Evolutionary conservation across 2,888 invertebrate genomes (phyloP), one percentile per base, ranked within the genome.

Genomic region (Drosophila cognata): DNA sequence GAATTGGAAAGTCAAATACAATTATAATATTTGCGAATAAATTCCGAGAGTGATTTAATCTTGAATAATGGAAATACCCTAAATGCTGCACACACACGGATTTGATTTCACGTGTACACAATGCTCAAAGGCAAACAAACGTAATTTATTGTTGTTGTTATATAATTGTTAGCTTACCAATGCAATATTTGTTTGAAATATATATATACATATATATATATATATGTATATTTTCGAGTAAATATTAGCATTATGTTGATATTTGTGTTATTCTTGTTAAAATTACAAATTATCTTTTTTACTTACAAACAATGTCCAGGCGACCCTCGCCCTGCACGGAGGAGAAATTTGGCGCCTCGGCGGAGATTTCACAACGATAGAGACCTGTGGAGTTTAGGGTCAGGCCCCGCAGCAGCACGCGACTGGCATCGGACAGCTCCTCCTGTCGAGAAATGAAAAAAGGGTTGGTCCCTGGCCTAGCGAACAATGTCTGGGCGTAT

Each of bases 261-360:
- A 8, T 46, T 16, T 25, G 25, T 25, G 16, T 25, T 46, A 21
- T 21, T 21, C 31, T 16, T 52, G 4, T 18, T 31, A 0, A 52
- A 31, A 16, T 21, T 1, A 5, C 16, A 21, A 33, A 21, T 21
- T 16, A 16, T 38, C 62, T 73, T 67, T 38, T 56, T 16, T 59
- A 96, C 96, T 96, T 94, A 96, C 96, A 96, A 86, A 96, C 95
- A 89, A 96, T 96, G 94, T 96, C 96, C 96, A 96, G 95, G 89
- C 95, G 94, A 38, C 96, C 96, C 92, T 96, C 96, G 57, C 95
- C 96, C 77, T 96, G 95, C 1, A 95, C 96, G 11, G 96, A 96
- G 4, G 95, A 95, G 91, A 96, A 96, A 79, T 96, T 96, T 10
- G 96, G 96, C 57, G 96, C 96, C 93, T 96, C 96, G 1, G 96